phyloP scores from a whole-genome alignment of 2,113 vertebrate genomes.

The Myotis yumanensis region DNA sequence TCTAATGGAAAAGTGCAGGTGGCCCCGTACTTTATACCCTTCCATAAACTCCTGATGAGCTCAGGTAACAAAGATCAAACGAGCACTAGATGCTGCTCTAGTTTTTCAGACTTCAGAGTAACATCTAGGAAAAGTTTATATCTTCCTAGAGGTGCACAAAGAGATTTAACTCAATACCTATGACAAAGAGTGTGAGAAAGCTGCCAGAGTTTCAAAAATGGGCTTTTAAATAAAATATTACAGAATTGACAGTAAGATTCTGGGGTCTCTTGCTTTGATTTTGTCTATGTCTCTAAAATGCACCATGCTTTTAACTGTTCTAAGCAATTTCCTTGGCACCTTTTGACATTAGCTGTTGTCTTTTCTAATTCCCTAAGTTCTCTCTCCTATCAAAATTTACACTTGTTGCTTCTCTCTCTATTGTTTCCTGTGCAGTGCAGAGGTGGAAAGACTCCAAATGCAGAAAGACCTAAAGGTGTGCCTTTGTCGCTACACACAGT shows the following conservation, averaged over 20 bases:
- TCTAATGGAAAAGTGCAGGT: not conserved
- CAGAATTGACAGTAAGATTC: not conserved
- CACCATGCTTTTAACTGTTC: conserved; percentile 38
- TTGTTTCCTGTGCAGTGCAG: conserved; percentile 51
- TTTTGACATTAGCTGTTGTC: conserved; percentile 46
- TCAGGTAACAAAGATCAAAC: not conserved
- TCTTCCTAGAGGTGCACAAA: not conserved
- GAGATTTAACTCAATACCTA: conserved; percentile 11
- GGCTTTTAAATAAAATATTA: conserved; percentile 33
- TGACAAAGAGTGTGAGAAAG: not conserved
- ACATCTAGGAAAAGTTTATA: not conserved
- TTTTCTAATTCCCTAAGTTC: conserved; percentile 57
- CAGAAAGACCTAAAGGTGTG: conserved; percentile 50
- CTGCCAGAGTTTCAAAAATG: not conserved
- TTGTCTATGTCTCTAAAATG: not conserved
- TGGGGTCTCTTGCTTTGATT: not conserved
- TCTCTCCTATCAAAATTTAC: conserved; percentile 52
- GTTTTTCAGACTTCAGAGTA: not conserved
- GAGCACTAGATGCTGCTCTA: not conserved
- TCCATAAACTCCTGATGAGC: not conserved
- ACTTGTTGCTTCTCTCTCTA: conserved; percentile 39
- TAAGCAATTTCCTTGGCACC: not conserved
- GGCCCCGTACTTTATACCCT: not conserved
- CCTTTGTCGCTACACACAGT: conserved; percentile 40
- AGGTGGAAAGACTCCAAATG: conserved; percentile 42